Base-by-base conservation (phyloP, 2,113 vertebrate species). In the Ciconia maguari region DNA sequence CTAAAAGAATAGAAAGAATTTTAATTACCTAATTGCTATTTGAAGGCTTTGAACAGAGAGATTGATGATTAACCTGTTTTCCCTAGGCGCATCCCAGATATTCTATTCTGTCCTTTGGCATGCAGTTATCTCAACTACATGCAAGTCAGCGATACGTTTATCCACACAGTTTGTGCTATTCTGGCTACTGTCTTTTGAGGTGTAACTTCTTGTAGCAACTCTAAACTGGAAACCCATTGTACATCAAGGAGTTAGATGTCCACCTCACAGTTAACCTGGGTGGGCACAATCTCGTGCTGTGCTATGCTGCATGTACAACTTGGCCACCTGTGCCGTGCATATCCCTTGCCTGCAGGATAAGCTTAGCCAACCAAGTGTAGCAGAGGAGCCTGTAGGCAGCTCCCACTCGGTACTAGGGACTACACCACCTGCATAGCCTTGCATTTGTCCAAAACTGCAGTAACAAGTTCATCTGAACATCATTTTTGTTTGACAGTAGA, bases 281-380 rank as follows among this genome's bases (percentile, higher is more conserved):
- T 13, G 13, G 14, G 34, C 11, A 25, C 22, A 48, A 41, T 38
- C 36, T 44, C 19, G 16, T 27, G 54, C 49, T 78, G 27, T 36
- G n/a, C n/a, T 32, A 7, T 9, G 24, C 19, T 13, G 11, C 4
- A 0, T 0, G 6, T 6, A 25, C 8, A 38, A 18, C 44, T 64
- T 9, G 19, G 58, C 42, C 20, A 5, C 16, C 69, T 11, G 13
- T 16, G 36, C 36, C 7, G 29, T 22, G 44, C 30, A 29, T 7
- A 29, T 4, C 36, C 49, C 20, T 11, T 15, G 44, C 32, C 26
- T 57, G 26, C 36, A 44, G 69, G 41, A 13, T 29, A 49, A 77
- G 16, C n/a, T 48, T 21, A 42, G 29, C 2, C 44, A n/a, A 25
- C 3, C 22, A 4, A 57, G 0, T 10, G 24, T 0, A 87, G 19